Evolutionary conservation across 2,113 vertebrate species (phyloP).

Genomic region (Nothobranchius kuhntae): DNA sequence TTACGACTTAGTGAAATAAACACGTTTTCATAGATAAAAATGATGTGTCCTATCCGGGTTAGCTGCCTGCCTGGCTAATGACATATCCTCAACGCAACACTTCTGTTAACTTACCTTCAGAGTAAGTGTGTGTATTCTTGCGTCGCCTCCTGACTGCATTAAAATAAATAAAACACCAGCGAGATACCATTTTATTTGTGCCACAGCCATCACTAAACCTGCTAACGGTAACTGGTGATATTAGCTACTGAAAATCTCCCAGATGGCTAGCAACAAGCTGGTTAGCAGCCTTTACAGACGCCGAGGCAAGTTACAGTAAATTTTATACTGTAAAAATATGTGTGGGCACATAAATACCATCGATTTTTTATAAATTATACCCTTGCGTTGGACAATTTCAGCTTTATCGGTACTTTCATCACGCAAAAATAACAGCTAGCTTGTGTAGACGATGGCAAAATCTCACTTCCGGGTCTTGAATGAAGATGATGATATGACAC

Average conservation of each 20-base stretch:
- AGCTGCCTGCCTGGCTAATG: conserved; percentile 1
- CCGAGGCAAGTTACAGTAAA: not conserved
- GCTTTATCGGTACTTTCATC: conserved; percentile 30
- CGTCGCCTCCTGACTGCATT: conserved; percentile 44
- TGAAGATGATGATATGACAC: not conserved
- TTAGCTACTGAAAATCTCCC: conserved; percentile 20
- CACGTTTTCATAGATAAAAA: not conserved
- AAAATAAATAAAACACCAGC: conserved; percentile 42
- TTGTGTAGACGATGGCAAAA: not conserved
- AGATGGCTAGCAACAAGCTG: conserved; percentile 25
- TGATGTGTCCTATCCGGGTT: not conserved
- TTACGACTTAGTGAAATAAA: not conserved
- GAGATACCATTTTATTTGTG: conserved; percentile 16
- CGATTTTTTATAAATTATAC: not conserved
- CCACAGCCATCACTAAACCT: conserved; percentile 47
- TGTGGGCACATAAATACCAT: not conserved
- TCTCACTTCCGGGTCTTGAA: conserved; percentile 57
- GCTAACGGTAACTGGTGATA: conserved; percentile 41
- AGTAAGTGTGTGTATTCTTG: conserved; percentile 74
- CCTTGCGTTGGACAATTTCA: not conserved
- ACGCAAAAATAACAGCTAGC: conserved; percentile 30
- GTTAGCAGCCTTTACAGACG: not conserved
- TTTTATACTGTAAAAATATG: not conserved
- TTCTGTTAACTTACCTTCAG: conserved; percentile 61
- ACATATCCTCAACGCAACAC: not conserved